Base-by-base conservation (phyloP, 2,888 invertebrate species). In the Troides aeacus region DNA sequence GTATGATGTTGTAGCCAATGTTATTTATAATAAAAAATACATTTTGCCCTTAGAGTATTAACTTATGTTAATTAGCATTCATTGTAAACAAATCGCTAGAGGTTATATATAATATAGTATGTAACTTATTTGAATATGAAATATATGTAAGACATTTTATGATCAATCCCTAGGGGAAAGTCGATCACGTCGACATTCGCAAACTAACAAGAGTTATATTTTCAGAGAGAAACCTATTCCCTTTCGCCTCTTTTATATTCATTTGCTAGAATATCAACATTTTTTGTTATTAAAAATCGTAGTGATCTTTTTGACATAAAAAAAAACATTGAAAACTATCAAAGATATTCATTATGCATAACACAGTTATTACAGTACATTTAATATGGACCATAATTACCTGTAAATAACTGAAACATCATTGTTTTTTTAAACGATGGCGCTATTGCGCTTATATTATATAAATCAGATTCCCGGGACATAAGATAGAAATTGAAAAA, bases 91-190 rank as follows among this genome's bases (percentile, higher is more conserved):
- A 46, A 46, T 46, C 15, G 46, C 46, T 46, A 12, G 46, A 46
- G 46, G 46, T 46, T 53, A 18, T 53, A 53, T 53, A 53, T 53
- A n/a, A 53, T 6, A n/a, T n/a, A n/a, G 53, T 18, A 53, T 53
- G n/a, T 4, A 30, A n/a, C 18, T 53, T 53, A 53, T 53, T 53
- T 53, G 53, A 53, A 53, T 63, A 63, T 46, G 12, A 30, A 30
- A 63, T 63, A 63, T 30, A 53, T 18, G 24, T 53, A 53, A 53
- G 53, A 53, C n/a, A 53, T 53, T 53, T 53, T 53, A 53, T 53
- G 53, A 53, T 53, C 53, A 53, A 53, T 53, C 53, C 53, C 53
- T 53, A 53, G 53, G n/a, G 53, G n/a, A 53, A 53, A 53, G 53
- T 53, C 53, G 53, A 53, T 53, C 53, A 53, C 18, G 53, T n/a